Evolutionary conservation across 2,888 invertebrate genomes (phyloP), one percentile per base, ranked within the genome.

Genomic region (Steinernema carpocapsae): DNA sequence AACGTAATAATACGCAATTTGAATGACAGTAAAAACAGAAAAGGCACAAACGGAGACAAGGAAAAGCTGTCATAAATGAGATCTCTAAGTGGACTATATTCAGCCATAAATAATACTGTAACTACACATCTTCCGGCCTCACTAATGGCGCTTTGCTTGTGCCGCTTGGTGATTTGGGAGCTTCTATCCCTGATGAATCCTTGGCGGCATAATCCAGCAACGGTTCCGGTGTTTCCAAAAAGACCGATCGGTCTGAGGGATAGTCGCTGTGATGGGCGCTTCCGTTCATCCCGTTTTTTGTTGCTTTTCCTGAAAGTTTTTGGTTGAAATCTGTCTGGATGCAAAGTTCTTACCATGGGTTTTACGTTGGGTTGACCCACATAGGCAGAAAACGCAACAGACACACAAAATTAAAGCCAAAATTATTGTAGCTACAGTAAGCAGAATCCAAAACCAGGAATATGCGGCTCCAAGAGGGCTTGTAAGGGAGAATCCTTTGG

Each of bases 1-100:
- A 83, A 88, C 90, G 19, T 90, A 90, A 52, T 89, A 89, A 80
- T 87, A 90, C 72, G 90, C 90, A 73, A 97, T 97, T 26, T 97
- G 97, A 88, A 97, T 97, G 89, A 91, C 97, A 70, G 99, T 99
- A 82, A 97, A 99, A 88, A 97, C 95, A 90, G 94, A 94, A 90
- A 97, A 97, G 89, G 56, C 56, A 56, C 56, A 56, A 56, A 56
- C 56, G 56, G 56, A 56, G 17, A 56, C 7, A 56, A 56, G 26
- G 56, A 56, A 56, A 56, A 56, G 56, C 56, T 56, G 26, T 56
- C 26, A 24, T 22, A 56, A 12, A 56, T 56, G 56, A 56, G 56
- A 56, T 56, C 56, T 56, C 56, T 56, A 56, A 24, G 26, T 19
- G 12, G 17, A 26, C 56, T 24, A 56, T 17, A 10, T 14, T 56